phyloP scores from a whole-genome alignment of 2,797 vertebrate genomes.

The Amazona ochrocephala region DNA sequence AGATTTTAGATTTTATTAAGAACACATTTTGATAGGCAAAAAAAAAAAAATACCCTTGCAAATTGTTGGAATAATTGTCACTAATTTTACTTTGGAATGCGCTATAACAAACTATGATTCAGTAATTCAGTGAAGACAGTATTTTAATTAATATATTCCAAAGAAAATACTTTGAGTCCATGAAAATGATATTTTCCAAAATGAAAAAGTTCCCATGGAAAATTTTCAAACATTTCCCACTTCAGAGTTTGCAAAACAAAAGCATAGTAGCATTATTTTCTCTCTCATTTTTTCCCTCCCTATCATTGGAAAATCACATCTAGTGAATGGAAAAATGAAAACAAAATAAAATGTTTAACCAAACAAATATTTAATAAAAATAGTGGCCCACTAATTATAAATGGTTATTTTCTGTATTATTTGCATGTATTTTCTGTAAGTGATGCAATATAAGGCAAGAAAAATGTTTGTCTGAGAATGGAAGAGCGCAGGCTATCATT shows the following conservation, averaged over 20 bases:
- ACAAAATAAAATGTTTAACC: not conserved
- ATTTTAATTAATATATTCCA: not conserved
- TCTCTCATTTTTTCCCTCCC: not conserved
- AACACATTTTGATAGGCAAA: not conserved
- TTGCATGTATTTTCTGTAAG: not conserved
- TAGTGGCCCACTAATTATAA: not conserved
- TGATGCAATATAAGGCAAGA: not conserved
- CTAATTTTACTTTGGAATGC: not conserved
- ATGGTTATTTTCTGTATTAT: not conserved
- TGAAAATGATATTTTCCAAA: not conserved
- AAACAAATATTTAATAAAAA: not conserved
- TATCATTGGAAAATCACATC: not conserved
- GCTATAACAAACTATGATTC: not conserved
- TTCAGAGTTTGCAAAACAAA: not conserved
- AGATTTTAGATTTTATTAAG: not conserved
- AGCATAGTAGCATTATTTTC: not conserved
- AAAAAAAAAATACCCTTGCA: not conserved
- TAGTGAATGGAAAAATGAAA: not conserved
- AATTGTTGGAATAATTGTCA: not conserved
- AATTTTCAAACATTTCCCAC: not conserved
- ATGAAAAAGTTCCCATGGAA: not conserved
- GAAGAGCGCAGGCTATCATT: not conserved
- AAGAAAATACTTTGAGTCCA: not conserved
- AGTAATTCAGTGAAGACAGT: not conserved
- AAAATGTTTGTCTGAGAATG: not conserved